Evolutionary conservation across 23 tunicate genomes (phyloP), one percentile per base, ranked within the genome.

Genomic region (Styela clava): DNA sequence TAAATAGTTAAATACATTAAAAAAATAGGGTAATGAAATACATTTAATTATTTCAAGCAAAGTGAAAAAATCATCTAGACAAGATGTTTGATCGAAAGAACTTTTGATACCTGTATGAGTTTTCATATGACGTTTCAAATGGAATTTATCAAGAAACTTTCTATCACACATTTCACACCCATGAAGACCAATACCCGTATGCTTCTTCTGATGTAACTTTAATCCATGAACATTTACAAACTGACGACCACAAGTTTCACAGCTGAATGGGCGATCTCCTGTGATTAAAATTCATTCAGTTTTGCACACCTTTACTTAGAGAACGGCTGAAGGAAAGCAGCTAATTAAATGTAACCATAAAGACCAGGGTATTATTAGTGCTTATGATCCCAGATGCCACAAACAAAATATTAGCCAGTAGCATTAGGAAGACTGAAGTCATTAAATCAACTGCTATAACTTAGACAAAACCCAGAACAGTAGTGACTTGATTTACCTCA

Each of bases 131-230:
- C 97, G 83, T 63, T 64, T 78, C 35, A 91, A 62, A 63, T 91
- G 97, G 61, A 81, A 91, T 23, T 82, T 85, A 64, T 85, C 82
- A 30, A 88, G 78, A 79, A 91, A 91, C 25, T 91, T 69, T 61
- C 83, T 85, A 0, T 84, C 97, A 62, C 97, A 91, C 34, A 77
- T 74, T 24, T 34, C 62, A 52, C 97, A 91, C 9, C 86, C 78
- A 78, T 91, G 97, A 33, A 91, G 51, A 20, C 90, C 97, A 31
- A 85, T 83, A 2, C 97, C 97, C 1, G 97, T 91, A 84, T 91
- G 97, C 29, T 67, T 85, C 61, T 91, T 91, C 84, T 91, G 97
- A 51, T 91, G 97, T 79, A 85, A 35, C 21, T 85, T 61, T 1
- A 91, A 84, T 2, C 91, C 81, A 63, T 91, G 89, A 24, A 78